phyloP scores from a whole-genome alignment of 2,888 invertebrate species.

The Tuberolachnus salignus region DNA sequence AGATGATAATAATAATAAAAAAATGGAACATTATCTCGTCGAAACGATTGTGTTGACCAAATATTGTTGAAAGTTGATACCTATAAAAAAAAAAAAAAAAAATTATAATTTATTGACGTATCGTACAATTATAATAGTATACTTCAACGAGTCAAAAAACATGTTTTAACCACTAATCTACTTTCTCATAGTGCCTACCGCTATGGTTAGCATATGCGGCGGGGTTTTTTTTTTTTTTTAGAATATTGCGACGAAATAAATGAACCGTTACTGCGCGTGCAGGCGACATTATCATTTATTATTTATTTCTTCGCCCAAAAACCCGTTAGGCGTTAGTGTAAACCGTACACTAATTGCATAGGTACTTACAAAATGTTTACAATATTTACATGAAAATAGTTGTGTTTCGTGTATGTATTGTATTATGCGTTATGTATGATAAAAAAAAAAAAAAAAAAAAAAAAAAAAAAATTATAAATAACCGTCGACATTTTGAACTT shows the following conservation, averaged over 20 bases:
- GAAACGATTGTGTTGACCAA: neutral
- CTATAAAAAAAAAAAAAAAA: neutral
- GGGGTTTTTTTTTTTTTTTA: constrained; percentile 8
- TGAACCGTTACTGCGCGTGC: constrained; percentile 25
- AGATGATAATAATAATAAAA: no score
- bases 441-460: neutral
- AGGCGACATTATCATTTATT: constrained; percentile 21
- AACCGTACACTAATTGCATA: constrained; percentile 14
- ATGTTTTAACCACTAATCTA: constrained; percentile 30
- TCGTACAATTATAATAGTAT: neutral
- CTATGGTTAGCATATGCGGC: no score
- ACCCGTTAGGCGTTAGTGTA: constrained; percentile 6
- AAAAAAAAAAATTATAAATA: no score
- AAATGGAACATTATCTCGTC: no score
- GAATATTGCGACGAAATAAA: constrained; percentile 11
- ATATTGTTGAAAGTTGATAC: neutral
- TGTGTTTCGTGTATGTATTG: neutral
- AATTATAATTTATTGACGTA: neutral
- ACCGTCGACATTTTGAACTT: no score
- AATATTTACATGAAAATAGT: constrained; percentile 13
- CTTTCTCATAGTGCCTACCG: neutral
- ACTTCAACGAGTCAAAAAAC: constrained; percentile 27
- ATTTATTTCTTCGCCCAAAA: constrained; percentile 3
- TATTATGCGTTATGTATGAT: neutral
- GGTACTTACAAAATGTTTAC: neutral